Evolutionary conservation across 2,888 invertebrate genomes (phyloP).

Genomic region (Phyto melanocephala): DNA sequence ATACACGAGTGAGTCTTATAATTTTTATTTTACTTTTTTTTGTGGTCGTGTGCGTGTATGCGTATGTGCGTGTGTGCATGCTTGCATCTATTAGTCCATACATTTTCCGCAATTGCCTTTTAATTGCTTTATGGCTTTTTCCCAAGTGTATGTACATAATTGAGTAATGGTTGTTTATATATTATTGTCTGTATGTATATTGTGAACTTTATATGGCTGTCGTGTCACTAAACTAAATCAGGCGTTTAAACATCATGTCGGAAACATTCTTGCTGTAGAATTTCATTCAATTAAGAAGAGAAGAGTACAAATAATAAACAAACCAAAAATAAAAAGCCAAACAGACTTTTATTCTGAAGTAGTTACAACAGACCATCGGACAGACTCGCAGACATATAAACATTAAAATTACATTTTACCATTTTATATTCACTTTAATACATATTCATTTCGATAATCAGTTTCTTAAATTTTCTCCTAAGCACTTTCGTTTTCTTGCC

Average conservation of each 20-base stretch:
- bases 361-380: no score
- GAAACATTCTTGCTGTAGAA: constrained; percentile 26
- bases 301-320: no score
- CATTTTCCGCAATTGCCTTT: constrained; percentile 23
- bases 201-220: not conserved
- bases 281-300: not conserved
- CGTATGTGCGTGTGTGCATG: no score
- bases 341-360: no score
- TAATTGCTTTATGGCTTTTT: constrained; percentile 40
- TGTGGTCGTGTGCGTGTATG: not conserved
- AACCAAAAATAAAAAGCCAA: no score
- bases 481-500: no score
- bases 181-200: not conserved
- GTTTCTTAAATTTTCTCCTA: no score
- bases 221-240: constrained; percentile 40
- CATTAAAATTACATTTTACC: not conserved
- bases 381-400: not conserved
- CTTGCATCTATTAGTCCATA: not conserved
- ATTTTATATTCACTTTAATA: no score
- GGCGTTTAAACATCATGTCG: constrained; percentile 47
- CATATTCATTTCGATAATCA: no score
- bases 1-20: constrained; percentile 18
- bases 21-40: not conserved
- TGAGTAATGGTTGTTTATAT: not conserved
- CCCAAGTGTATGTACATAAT: not conserved